A percentile compares a stretch with the other conserved stretches of the same genome.
Conservation (phyloP, 2,797 vertebrate genomes). For the Danio tinwini region DNA sequence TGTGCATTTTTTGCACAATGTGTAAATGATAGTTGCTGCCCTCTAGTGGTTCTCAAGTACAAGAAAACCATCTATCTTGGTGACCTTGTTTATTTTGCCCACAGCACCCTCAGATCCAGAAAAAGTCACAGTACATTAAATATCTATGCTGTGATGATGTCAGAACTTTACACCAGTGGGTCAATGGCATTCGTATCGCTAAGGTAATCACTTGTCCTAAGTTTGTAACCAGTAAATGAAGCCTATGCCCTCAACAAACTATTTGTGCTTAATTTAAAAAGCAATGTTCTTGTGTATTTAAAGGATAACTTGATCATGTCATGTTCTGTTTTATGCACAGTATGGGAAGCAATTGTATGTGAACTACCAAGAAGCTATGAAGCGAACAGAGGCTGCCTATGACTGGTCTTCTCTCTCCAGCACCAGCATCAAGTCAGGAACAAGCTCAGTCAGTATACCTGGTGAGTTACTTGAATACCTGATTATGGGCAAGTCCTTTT, state of each 20-base stretch:
- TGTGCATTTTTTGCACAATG: neutral
- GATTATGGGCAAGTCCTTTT: neutral
- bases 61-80: neutral
- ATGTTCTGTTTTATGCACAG: constrained; percentile 70
- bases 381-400: constrained; percentile 93
- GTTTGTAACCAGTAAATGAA: neutral
- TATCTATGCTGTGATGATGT: constrained; percentile 97
- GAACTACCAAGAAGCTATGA: constrained; percentile 97
- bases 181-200: constrained; percentile 95
- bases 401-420: constrained; percentile 98
- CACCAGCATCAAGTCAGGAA: constrained; percentile 95
- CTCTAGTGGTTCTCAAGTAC: constrained; percentile 36
- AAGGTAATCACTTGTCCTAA: constrained; percentile 78
- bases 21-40: constrained; percentile 3
- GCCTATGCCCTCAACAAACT: neutral
- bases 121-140: constrained; percentile 98
- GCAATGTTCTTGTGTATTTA: neutral
- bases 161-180: constrained; percentile 96
- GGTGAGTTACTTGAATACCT: constrained; percentile 73
- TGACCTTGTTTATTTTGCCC: constrained; percentile 19
- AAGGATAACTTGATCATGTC: neutral
- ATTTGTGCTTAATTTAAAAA: neutral
- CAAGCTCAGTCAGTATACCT: constrained; percentile 93
- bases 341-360: constrained; percentile 94
- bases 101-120: constrained; percentile 98